Conservation (phyloP, 2,797 vertebrate genomes). For the Tenualosa ilisha region DNA sequence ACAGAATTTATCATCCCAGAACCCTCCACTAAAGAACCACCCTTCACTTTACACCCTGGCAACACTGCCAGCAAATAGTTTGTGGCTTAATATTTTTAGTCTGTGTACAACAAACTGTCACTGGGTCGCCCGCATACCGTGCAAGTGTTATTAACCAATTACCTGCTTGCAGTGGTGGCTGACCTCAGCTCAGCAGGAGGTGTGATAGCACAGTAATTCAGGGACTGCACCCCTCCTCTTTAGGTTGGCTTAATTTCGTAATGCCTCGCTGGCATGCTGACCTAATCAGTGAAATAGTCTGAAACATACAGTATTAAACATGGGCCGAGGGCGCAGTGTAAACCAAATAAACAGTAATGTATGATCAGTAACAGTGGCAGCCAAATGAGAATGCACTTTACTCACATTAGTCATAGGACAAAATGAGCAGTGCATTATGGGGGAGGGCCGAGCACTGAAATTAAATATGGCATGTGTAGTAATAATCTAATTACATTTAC, state of each 20-base stretch:
- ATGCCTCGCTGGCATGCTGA: not conserved
- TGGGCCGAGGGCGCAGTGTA: not conserved
- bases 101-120: too few species aligned
- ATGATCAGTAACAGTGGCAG: not conserved
- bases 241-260: not conserved
- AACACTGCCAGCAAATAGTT: too few species aligned
- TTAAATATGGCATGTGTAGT: not conserved
- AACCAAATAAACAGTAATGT: not conserved
- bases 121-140: too few species aligned
- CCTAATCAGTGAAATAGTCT: not conserved
- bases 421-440: not conserved
- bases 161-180: not conserved
- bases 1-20: too few species aligned
- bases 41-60: too few species aligned
- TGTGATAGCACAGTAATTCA: not conserved
- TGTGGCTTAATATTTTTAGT: too few species aligned
- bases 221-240: not conserved
- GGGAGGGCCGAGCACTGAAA: not conserved
- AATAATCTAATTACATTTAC: slow-evolving; percentile 3
- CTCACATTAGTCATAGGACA: not conserved
- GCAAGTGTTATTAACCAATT: not conserved
- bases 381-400: not conserved
- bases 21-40: too few species aligned
- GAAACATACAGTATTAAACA: not conserved
- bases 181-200: not conserved